phyloP scores from a whole-genome alignment of 1,140 invertebrate genomes.

The Diabrotica virgifera region DNA sequence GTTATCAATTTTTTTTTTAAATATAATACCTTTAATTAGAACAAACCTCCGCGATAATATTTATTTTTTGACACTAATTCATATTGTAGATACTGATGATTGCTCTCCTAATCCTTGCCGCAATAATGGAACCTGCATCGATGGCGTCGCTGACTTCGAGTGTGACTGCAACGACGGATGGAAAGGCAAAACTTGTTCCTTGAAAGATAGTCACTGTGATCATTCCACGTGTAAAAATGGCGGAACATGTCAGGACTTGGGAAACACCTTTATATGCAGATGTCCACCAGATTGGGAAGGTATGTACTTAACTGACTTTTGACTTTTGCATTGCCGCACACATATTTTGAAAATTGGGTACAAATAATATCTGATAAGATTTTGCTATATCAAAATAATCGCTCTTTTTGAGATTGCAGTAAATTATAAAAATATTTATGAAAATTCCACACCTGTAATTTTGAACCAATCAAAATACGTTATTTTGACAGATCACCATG shows the following conservation, averaged over 20 bases:
- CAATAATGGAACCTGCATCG: constrained; percentile 74
- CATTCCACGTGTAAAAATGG: constrained; percentile 62
- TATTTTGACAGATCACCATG: too few relatives aligned
- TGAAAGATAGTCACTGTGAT: constrained; percentile 64
- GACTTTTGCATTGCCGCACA: too few relatives aligned
- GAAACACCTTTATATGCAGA: constrained; percentile 61
- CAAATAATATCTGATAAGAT: too few relatives aligned
- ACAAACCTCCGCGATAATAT: neutral
- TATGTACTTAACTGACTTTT: constrained; percentile 25
- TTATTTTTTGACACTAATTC: neutral
- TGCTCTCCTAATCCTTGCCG: constrained; percentile 71
- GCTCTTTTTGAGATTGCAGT: too few relatives aligned
- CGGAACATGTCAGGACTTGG: constrained; percentile 65
- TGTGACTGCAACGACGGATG: constrained; percentile 74
- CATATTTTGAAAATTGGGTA: too few relatives aligned
- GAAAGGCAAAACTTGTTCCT: constrained; percentile 72
- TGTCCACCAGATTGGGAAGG: constrained; percentile 67
- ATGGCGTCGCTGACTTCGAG: constrained; percentile 69
- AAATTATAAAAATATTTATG: too few relatives aligned
- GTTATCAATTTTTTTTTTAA: too few relatives aligned
- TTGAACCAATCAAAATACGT: too few relatives aligned
- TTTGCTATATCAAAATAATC: too few relatives aligned
- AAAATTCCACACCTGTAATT: too few relatives aligned
- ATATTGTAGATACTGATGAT: constrained; percentile 72
- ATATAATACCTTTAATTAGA: too few relatives aligned